Evolutionary conservation across 2,888 invertebrate species (phyloP), one percentile per base, ranked within the genome.

Genomic region (Pollenia labialis): DNA sequence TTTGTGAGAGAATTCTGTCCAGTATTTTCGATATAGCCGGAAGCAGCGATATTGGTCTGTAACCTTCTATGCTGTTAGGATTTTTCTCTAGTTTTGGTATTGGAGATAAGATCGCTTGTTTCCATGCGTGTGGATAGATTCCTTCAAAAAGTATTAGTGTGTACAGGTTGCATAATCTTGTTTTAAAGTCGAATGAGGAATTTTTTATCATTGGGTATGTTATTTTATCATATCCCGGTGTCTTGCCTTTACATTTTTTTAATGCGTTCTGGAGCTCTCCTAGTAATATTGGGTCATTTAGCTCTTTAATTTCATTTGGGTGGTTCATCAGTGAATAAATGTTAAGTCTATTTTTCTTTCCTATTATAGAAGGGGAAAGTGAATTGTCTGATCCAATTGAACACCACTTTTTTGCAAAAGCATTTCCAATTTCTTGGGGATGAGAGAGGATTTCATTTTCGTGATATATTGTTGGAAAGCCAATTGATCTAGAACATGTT

Each of bases 71-170:
- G 7, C 16, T 44, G 60, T 50, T 52, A 44, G 32, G 50, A 11
- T 56, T 71, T 71, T 83, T 83, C 1, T 50, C 46, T 50, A 44
- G 58, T 66, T 77, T 79, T 40, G 83, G 56, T 3, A 77, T 83
- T 42, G 71, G 58, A 4, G 4, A 46, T 6, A 77, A 56, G 10
- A 74, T 72, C 0, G 62, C 66, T 14, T 64, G 46, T 52, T 84
- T 79, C 50, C 79, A 84, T 11, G 58, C 64, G 23, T 84, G 79
- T 4, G 74, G 84, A 23, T 56, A 74, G 11, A 64, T 68, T 3
- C 62, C 84, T 23, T 72, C 46, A 1, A 9, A 9, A 12, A 84
- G 3, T 32, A 84, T 79, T 9, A 48, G 48, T 40, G 50, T 64
- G 46, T 18, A 79, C 0, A 83, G 40, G n/a, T 52, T 71, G 50